A percentile compares a stretch with the other conserved stretches of the same genome.
phyloP scores from a whole-genome alignment of 2,888 invertebrate genomes.

The Scaptomyza polygonia region DNA sequence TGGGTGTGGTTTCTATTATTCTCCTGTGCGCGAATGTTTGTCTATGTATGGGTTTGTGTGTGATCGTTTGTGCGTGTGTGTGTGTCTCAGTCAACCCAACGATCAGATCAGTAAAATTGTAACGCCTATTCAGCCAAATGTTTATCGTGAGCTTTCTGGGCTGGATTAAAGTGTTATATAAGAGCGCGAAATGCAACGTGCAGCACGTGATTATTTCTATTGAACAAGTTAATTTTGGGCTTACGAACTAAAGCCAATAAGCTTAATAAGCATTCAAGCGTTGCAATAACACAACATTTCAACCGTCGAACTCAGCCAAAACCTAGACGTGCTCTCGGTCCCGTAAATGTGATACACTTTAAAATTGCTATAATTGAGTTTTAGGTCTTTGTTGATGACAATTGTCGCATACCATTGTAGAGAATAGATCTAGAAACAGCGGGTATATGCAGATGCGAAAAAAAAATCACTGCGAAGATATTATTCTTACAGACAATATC shows the following conservation, averaged over 20 bases:
- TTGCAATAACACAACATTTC: conserved; percentile 11
- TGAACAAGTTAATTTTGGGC: conserved; percentile 26
- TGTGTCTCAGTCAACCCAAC: conserved; percentile 27
- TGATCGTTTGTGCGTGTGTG: not conserved
- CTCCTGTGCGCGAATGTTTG: conserved; percentile 9
- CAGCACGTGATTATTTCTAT: conserved; percentile 46
- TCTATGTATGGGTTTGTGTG: not conserved
- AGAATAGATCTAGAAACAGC: not conserved
- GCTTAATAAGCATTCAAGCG: conserved; percentile 40
- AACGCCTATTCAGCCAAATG: conserved; percentile 33
- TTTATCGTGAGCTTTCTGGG: conserved; percentile 26
- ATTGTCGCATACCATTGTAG: conserved; percentile 1
- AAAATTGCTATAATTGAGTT: conserved; percentile 7
- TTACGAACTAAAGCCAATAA: conserved; percentile 10
- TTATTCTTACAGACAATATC: too few relatives aligned
- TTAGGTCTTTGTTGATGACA: not conserved
- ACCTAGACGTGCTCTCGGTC: not conserved
- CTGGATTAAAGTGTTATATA: conserved; percentile 29
- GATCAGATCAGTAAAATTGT: conserved; percentile 11
- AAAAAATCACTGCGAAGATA: too few relatives aligned
- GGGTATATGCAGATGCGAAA: not conserved
- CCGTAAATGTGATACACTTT: conserved; percentile 9
- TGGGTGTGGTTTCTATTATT: conserved; percentile 53
- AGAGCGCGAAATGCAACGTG: conserved; percentile 48
- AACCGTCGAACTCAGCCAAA: conserved; percentile 22